These are phyloP conservation scores for Drosophila sechellia DNA, from an alignment of 1,140 invertebrate genomes.

Conservation along the genomic window DNA sequence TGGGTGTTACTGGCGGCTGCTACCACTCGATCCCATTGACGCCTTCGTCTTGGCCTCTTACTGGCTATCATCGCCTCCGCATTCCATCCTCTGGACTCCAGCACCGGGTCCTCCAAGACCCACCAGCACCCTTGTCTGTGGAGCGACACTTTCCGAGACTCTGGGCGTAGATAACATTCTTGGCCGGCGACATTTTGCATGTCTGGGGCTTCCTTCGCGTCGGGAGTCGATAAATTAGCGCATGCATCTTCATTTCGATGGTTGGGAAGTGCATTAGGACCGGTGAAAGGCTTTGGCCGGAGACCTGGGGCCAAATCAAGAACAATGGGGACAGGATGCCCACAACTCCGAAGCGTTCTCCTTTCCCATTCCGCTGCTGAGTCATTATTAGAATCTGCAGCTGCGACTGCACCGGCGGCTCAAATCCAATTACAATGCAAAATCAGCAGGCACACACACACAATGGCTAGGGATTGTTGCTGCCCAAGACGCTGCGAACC, in stretches of 20 bases:
- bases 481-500: background rate
- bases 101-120: background rate
- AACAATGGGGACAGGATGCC: constrained; percentile 40
- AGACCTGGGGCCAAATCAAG: constrained; percentile 26
- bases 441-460: constrained; percentile 48
- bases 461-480: constrained; percentile 24
- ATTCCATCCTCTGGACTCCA: background rate
- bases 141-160: constrained; percentile 60
- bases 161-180: constrained; percentile 59
- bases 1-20: constrained; percentile 48
- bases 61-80: constrained; percentile 17
- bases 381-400: constrained; percentile 78
- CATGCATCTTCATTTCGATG: constrained; percentile 66
- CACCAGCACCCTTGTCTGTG: constrained; percentile 22
- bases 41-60: constrained; percentile 22
- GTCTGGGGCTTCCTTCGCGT: constrained; percentile 33
- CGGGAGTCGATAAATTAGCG: constrained; percentile 58
- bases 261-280: constrained; percentile 45
- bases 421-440: constrained; percentile 77
- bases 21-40: constrained; percentile 49
- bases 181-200: constrained; percentile 62
- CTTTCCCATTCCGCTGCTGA: constrained; percentile 44
- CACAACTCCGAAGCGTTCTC: background rate
- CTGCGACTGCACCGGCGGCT: constrained; percentile 71
- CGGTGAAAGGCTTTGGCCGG: constrained; percentile 47